Conservation (phyloP, 2,888 invertebrate species). For the Parelbella ahira region DNA sequence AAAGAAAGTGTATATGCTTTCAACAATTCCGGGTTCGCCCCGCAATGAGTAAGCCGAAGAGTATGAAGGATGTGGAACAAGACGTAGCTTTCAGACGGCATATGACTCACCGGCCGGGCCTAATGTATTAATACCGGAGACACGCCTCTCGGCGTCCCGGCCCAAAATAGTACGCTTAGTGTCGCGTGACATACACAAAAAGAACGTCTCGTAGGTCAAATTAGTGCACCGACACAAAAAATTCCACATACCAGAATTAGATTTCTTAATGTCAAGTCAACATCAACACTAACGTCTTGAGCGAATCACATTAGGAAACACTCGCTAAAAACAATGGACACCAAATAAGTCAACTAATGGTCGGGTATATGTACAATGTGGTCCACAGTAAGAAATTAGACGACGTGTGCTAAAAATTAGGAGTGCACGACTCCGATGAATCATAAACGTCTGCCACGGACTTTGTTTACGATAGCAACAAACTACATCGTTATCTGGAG, state of each 20-base stretch:
- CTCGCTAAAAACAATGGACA: neutral
- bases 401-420: constrained; percentile 4
- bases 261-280: neutral
- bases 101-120: constrained; percentile 66
- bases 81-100: constrained; percentile 71
- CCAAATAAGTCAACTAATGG: neutral
- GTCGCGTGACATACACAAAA: constrained; percentile 68
- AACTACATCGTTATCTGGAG: constrained; percentile 38
- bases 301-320: neutral
- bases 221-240: neutral
- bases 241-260: neutral
- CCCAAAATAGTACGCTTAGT: constrained; percentile 67
- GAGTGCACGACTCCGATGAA: constrained; percentile 14
- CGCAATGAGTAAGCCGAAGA: constrained; percentile 69
- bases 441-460: constrained; percentile 34
- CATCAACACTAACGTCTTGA: neutral
- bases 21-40: constrained; percentile 69
- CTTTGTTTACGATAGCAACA: constrained; percentile 59
- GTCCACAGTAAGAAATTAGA: no score
- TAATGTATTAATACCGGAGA: constrained; percentile 73
- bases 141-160: constrained; percentile 74
- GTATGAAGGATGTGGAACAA: constrained; percentile 74
- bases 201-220: constrained; percentile 48
- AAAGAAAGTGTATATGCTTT: constrained; percentile 34
- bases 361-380: no score